Base-by-base conservation (phyloP, 2,888 invertebrate species). In the Coecobrya sp. region DNA sequence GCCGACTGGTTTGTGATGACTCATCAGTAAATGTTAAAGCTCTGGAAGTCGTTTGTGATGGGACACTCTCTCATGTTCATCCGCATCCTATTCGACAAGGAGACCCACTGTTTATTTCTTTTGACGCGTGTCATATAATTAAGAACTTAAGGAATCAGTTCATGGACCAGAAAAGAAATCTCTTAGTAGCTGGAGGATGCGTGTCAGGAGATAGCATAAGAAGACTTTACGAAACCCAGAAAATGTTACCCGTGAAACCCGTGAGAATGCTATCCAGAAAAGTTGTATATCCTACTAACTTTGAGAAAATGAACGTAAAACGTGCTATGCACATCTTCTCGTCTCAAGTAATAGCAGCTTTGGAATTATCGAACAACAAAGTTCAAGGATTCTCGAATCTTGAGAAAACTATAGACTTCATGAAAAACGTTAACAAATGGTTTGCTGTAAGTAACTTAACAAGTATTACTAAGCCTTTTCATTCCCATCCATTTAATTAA, bases 241-340 rank as follows among this genome's bases (percentile, higher is more conserved):
- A 70, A 52, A 22, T 27, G 13, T 22, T 89, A 11, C 68, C 70
- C 0, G 45, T 93, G 0, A 93, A 93, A 22, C 92, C 91, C 0
- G 93, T 93, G 0, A 55, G 89, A 11, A 70, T 76, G 59, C 52
- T 93, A 19, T 85, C 86, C 5, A 49, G 91, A 65, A 93, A 93
- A 84, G 19, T 82, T 0, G 82, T 93, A 7, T 79, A 81, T 65
- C 93, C 93, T 7, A 89, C 89, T 0, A 86, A 13, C 4, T 91
- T 93, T 25, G 93, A 93, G 42, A 93, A 93, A 73, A 93, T 92
- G 93, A 93, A 91, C 59, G 93, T 93, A 0, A 82, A 89, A n/a
- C 30, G 93, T 42, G 93, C 93, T 8, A 25, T 91, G 0, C 85
- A 81, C 68, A 59, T 91, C 8, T 93, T 93, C 82, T 93, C 93